These are phyloP conservation scores for Ditula angustiorana DNA, from an alignment of 2,888 invertebrate genomes.

Conservation along the genomic window DNA sequence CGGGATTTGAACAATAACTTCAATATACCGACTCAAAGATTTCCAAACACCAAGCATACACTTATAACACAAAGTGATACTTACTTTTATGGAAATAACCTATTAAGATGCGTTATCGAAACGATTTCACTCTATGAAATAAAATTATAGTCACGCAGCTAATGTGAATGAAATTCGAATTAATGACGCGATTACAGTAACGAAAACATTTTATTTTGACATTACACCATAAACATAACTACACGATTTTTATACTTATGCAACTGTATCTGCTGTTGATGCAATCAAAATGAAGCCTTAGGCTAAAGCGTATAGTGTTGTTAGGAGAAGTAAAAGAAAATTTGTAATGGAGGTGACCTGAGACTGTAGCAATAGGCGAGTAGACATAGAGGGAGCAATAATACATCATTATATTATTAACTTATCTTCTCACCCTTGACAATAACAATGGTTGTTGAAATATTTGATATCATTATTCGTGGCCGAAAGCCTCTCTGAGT, in stretches of 20 bases:
- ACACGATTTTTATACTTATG: conserved; percentile 66
- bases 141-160: conserved; percentile 65
- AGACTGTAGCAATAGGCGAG: conserved; percentile 67
- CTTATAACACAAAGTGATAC: conserved; percentile 27
- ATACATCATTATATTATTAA: conserved; percentile 85
- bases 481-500: conserved; percentile 60
- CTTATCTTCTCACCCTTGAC: conserved; percentile 85
- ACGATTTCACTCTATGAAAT: conserved; percentile 60
- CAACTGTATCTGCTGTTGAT: conserved; percentile 42
- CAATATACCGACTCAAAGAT: not conserved
- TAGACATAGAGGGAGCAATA: conserved; percentile 71
- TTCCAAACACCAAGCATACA: not conserved
- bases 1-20: no score
- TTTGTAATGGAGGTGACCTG: conserved; percentile 55
- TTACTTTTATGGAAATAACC: conserved; percentile 48
- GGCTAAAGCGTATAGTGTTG: conserved; percentile 36
- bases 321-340: conserved; percentile 40
- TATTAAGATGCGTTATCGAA: conserved; percentile 62
- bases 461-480: conserved; percentile 81
- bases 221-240: conserved; percentile 77
- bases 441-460: conserved; percentile 82
- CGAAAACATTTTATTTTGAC: conserved; percentile 79
- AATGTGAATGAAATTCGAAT: conserved; percentile 77
- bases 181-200: conserved; percentile 72
- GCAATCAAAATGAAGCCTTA: conserved; percentile 49